Percentiles rank a stretch among this genome's conserved stretches.
Evolutionary conservation across 2,888 invertebrate genomes (phyloP).

Genomic region (Dendrolimus pini): DNA sequence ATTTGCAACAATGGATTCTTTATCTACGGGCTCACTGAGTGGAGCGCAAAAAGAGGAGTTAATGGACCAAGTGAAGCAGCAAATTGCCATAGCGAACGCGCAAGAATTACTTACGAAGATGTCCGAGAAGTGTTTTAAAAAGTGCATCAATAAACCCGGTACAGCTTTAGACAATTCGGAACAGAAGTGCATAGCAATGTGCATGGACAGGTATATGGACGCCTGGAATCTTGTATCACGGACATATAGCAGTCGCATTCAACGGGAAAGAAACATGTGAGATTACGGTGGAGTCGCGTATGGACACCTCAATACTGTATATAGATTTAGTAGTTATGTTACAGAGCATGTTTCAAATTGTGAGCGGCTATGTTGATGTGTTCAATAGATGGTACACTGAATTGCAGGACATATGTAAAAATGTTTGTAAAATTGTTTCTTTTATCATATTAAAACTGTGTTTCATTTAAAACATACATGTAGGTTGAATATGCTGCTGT

Average conservation of each 20-base stretch:
- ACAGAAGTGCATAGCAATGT: slow-evolving; percentile 98
- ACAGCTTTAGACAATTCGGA: slow-evolving; percentile 91
- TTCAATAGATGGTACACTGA: slow-evolving; percentile 37
- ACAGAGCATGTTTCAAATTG: slow-evolving; percentile 49
- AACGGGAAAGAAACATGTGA: slow-evolving; percentile 84
- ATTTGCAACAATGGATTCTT: slow-evolving; percentile 71
- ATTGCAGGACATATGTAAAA: slow-evolving; percentile 9
- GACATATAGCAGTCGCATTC: slow-evolving; percentile 90
- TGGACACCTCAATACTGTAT: slow-evolving; percentile 35
- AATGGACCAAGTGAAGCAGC: slow-evolving; percentile 96
- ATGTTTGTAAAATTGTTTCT: slow-evolving; percentile 4
- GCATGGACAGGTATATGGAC: slow-evolving; percentile 99
- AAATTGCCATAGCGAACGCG: slow-evolving; percentile 95
- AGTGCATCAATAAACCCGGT: slow-evolving; percentile 94
- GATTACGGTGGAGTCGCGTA: slow-evolving; percentile 14
- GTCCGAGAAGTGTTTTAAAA: slow-evolving; percentile 97
- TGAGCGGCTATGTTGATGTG: slow-evolving; percentile 50
- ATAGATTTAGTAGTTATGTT: slow-evolving; percentile 63
- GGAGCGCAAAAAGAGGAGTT: slow-evolving; percentile 88
- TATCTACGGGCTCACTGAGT: slow-evolving; percentile 74
- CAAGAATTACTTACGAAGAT: slow-evolving; percentile 97
- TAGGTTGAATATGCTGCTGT: neutral
- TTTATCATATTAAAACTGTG: neutral
- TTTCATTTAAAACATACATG: neutral
- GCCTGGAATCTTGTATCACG: slow-evolving; percentile 95